Conservation (phyloP, 2,113 vertebrate genomes). For the Tor tambroides region DNA sequence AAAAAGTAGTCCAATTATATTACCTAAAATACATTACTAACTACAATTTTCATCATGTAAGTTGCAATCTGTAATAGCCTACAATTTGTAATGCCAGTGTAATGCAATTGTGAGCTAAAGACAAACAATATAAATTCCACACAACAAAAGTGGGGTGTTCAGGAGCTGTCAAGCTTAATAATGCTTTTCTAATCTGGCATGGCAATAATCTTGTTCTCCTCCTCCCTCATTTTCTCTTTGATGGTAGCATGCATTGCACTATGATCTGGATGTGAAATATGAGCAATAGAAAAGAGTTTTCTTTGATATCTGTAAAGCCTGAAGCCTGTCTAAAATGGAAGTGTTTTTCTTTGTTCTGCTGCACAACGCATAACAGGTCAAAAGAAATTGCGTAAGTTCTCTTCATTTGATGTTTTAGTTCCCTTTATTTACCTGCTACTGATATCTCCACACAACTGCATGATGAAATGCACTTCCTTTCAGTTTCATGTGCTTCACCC, state of each 20-base stretch:
- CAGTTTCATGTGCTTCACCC: background rate
- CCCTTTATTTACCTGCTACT: background rate
- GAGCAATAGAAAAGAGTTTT: background rate
- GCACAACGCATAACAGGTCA: background rate
- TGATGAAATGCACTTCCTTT: background rate
- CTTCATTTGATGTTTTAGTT: background rate
- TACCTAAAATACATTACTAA: background rate
- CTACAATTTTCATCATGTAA: background rate
- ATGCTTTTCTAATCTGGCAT: background rate
- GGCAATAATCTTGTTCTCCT: background rate
- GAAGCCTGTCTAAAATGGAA: background rate
- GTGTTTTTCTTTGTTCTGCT: background rate
- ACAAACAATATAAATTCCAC: background rate
- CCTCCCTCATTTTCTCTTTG: background rate
- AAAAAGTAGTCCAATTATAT: background rate
- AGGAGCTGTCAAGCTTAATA: background rate
- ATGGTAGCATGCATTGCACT: background rate
- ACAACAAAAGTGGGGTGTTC: background rate
- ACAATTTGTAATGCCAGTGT: background rate
- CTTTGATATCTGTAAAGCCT: conserved; percentile 1
- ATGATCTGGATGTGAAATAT: background rate
- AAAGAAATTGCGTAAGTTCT: background rate
- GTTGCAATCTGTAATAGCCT: background rate
- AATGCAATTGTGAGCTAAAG: background rate
- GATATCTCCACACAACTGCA: conserved; percentile 1